A percentile compares a stretch with the other conserved stretches of the same genome.
These are phyloP conservation scores for Caenorhabditis sp. DNA, from an alignment of 2,888 invertebrate genomes.

Conservation along the genomic window DNA sequence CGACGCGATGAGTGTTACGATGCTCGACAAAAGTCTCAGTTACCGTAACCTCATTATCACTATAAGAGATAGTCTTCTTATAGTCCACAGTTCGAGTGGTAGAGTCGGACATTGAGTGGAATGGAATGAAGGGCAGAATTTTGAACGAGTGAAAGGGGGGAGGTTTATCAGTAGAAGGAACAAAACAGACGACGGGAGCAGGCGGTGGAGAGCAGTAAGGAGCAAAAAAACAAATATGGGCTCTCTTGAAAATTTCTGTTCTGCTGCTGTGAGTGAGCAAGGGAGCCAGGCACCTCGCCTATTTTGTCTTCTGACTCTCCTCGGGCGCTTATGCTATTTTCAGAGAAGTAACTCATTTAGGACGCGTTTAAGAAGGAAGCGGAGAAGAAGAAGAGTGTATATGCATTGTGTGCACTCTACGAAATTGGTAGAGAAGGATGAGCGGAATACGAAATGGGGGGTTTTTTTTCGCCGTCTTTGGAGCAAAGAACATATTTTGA, in stretches of 20 bases:
- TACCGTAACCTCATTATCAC: constrained; percentile 24
- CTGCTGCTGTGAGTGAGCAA: not conserved
- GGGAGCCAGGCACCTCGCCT: not conserved
- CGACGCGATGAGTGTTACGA: constrained; percentile 18
- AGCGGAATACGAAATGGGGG: not conserved
- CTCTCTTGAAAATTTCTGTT: not conserved
- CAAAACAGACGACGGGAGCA: not conserved
- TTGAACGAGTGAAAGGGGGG: no score
- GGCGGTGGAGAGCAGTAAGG: not conserved
- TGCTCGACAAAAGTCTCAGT: constrained; percentile 32
- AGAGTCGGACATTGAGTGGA: not conserved
- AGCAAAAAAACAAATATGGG: not conserved
- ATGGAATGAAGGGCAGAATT: constrained; percentile 37
- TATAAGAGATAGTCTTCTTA: constrained; percentile 24
- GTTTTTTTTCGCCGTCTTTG: not conserved
- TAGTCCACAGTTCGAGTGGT: constrained; percentile 22
- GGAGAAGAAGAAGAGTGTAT: not conserved
- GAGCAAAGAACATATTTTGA: not conserved
- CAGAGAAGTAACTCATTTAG: constrained; percentile 2
- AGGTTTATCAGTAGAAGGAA: not conserved
- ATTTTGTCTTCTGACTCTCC: not conserved
- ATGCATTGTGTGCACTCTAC: not conserved
- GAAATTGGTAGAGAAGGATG: constrained; percentile 7
- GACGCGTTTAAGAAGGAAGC: not conserved
- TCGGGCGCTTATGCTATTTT: not conserved